Base-by-base conservation (phyloP, 2,113 vertebrate species). In the Syngnathus scovelli region DNA sequence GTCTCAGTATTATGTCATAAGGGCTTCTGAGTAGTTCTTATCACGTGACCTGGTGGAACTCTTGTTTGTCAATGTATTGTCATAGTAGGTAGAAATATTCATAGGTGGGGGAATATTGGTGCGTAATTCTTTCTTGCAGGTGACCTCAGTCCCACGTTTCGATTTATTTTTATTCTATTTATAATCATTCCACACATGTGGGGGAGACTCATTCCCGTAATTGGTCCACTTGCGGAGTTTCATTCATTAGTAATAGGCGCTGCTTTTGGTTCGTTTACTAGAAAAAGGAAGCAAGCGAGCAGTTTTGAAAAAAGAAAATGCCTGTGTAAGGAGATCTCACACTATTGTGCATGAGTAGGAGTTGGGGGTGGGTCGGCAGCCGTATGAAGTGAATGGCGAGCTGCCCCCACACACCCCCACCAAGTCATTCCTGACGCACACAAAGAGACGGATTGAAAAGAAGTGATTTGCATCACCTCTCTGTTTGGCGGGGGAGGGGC, bases 401-500 rank as follows among this genome's bases (percentile, higher is more conserved):
- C 80, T 66, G 68, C 83, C 66, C 41, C 76, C 58, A 39, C 81
- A 71, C 77, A 78, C 75, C 59, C 77, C 69, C 43, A 67, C 78
- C 77, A 72, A 83, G 80, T 86, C 83, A 86, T 67, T 76, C 83
- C 82, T 81, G 73, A 67, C 70, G 16, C 77, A 86, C 85, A 88
- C 87, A 90, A 89, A 89, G 85, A 72, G 80, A 66, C 44, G 71
- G 75, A 83, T 78, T 90, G 87, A 91, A 90, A 89, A 86, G 82
- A 90, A 86, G 85, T 84, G 72, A 90, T 92, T 91, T 92, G 90
- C 89, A 91, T 91, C 79, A 77, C 81, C 73, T 67, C 78, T 74
- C 72, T 78, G 60, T 63, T 52, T 56, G 46, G 0, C 5, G 52
- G 7, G 58, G 37, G 76, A 72, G 68, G 77, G 72, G 66, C 69